These are phyloP conservation scores for Eulacestoma nigropectus DNA, from an alignment of 2,113 vertebrate species.

Conservation along the genomic window DNA sequence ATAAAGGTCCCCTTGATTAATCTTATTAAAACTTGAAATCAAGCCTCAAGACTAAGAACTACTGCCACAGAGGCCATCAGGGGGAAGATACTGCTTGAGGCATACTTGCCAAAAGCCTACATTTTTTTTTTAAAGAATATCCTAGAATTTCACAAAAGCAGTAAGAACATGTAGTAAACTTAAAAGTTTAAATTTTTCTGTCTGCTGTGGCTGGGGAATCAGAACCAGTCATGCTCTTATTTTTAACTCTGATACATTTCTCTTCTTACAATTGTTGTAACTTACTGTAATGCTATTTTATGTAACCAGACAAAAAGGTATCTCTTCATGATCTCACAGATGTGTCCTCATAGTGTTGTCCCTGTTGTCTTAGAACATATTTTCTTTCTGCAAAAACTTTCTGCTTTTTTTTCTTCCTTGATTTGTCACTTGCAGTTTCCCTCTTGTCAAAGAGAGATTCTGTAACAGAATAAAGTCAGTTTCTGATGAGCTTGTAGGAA, in stretches of 20 bases:
- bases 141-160: not conserved
- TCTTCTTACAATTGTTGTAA: not conserved
- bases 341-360: not conserved
- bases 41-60: not conserved
- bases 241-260: not conserved
- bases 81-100: not conserved
- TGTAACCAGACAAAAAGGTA: not conserved
- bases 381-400: not conserved
- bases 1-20: not conserved
- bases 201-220: not conserved
- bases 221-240: not conserved
- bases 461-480: not conserved
- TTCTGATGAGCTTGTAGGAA: not conserved
- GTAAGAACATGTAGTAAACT: not conserved
- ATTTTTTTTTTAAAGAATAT: not conserved
- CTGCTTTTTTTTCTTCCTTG: not conserved
- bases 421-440: not conserved
- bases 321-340: not conserved
- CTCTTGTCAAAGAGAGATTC: not conserved
- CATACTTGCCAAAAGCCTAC: not conserved
- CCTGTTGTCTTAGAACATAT: not conserved
- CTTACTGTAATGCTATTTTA: not conserved
- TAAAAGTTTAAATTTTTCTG: not conserved
- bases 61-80: not conserved
- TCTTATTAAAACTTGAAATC: not conserved